phyloP scores from a whole-genome alignment of 92 coral and sea anemone species.

The Parazoanthus atlanticus region DNA sequence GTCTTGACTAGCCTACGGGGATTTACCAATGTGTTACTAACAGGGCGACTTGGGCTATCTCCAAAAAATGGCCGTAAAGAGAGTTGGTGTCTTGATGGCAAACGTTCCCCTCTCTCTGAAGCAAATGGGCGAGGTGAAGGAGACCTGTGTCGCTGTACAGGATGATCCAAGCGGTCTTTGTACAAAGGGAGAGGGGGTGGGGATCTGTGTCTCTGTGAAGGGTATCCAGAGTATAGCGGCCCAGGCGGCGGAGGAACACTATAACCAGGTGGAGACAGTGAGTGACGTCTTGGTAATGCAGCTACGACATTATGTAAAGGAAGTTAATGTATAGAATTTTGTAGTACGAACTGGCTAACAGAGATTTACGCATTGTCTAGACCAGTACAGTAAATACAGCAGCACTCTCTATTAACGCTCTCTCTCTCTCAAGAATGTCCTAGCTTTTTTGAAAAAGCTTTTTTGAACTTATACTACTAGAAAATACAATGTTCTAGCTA shows the following conservation, averaged over 20 bases:
- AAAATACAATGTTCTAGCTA: no score
- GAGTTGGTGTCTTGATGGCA: neutral
- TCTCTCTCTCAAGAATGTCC: no score
- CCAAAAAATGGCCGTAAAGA: slow-evolving; percentile 42
- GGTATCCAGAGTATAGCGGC: neutral
- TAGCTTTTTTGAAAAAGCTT: no score
- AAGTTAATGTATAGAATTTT: neutral
- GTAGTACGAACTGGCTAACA: neutral
- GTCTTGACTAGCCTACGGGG: neutral
- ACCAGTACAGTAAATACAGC: no score
- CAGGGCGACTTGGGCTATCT: neutral
- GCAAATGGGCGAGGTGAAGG: neutral
- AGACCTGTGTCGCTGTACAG: neutral
- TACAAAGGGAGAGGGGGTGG: slow-evolving; percentile 17
- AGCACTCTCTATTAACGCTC: no score
- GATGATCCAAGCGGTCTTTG: neutral
- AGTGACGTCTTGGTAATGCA: neutral
- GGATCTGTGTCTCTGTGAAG: neutral
- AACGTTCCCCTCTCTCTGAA: slow-evolving; percentile 8
- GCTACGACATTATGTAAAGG: slow-evolving; percentile 10
- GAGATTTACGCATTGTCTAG: no score
- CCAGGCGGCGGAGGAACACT: neutral
- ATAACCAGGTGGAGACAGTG: neutral
- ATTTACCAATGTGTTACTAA: neutral
- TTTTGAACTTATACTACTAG: no score